phyloP scores from a whole-genome alignment of 2,797 vertebrate species.

The Coccyzus lansbergi region DNA sequence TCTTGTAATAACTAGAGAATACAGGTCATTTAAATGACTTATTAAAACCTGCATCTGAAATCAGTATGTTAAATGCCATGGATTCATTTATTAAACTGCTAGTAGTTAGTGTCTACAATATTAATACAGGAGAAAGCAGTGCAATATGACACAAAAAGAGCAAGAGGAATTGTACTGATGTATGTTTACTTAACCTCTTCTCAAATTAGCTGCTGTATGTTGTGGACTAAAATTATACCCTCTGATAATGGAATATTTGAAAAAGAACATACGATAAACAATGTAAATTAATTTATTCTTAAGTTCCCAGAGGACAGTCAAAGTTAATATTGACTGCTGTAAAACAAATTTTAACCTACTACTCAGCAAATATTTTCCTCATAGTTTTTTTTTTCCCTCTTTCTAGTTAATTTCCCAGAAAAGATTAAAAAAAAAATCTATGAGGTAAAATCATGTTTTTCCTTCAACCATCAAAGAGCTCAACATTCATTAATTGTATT shows the following conservation, averaged over 20 bases:
- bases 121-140: neutral
- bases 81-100: neutral
- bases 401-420: conserved; percentile 35
- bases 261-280: conserved; percentile 54
- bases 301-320: conserved; percentile 17
- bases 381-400: conserved; percentile 25
- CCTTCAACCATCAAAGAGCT: neutral
- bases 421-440: neutral
- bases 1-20: neutral
- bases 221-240: neutral
- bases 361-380: neutral
- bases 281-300: conserved; percentile 60
- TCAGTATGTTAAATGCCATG: neutral
- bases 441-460: conserved; percentile 41
- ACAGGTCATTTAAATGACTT: neutral
- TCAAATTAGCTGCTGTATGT: neutral
- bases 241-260: conserved; percentile 38
- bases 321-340: conserved; percentile 6
- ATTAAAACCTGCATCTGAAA: neutral
- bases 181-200: neutral
- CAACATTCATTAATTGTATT: conserved; percentile 1
- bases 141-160: neutral
- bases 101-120: neutral
- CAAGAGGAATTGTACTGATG: neutral
- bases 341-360: neutral